Evolutionary conservation across 2,797 vertebrate species (phyloP).

Genomic region (Pipistrellus pipistrellus): DNA sequence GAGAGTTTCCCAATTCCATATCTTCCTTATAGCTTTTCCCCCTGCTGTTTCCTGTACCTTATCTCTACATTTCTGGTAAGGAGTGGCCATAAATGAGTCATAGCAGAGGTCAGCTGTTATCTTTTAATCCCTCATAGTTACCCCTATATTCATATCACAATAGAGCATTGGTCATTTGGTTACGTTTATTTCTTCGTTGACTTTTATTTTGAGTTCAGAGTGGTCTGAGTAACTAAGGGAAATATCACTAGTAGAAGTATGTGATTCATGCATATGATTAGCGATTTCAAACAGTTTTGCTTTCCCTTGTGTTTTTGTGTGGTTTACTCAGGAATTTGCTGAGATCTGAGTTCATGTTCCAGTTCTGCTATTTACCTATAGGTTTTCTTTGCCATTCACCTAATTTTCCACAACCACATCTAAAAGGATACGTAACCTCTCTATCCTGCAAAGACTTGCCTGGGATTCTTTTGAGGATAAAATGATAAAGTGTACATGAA

Average conservation of each 20-base stretch:
- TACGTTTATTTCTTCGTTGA: slow-evolving; percentile 46
- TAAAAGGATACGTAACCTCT: slow-evolving; percentile 1
- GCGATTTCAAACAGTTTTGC: neutral
- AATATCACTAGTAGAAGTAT: neutral
- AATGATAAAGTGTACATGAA: neutral
- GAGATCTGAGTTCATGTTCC: neutral
- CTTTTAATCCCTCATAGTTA: slow-evolving; percentile 41
- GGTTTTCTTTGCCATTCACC: neutral
- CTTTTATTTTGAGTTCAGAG: slow-evolving; percentile 1
- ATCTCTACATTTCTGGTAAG: slow-evolving; percentile 7
- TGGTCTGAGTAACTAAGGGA: slow-evolving; percentile 28
- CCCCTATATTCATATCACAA: neutral
- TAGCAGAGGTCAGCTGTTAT: neutral
- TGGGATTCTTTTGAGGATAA: slow-evolving; percentile 25
- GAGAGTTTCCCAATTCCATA: neutral
- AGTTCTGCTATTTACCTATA: slow-evolving; percentile 2
- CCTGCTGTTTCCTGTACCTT: neutral
- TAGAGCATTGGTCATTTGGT: neutral
- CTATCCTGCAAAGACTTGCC: neutral
- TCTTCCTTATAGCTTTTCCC: neutral
- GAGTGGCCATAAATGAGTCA: neutral
- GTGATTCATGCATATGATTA: neutral
- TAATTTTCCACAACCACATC: neutral
- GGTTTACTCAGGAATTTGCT: neutral
- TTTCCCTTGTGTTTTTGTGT: neutral